Conservation (phyloP, 2,888 invertebrate species). For the Tinea trinotella region DNA sequence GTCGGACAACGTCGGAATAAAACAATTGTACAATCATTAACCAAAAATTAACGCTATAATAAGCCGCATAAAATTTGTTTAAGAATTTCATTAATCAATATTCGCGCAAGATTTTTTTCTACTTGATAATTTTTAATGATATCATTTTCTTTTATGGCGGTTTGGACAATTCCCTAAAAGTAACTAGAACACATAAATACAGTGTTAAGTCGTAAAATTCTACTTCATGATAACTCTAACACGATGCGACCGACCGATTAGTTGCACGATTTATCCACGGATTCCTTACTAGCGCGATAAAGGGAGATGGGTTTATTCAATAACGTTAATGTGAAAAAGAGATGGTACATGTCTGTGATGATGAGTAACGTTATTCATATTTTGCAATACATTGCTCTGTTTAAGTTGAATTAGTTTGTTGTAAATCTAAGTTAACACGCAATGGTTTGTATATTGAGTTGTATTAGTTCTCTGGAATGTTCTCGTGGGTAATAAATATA, state of each 20-base stretch:
- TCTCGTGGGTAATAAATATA: conserved; percentile 5
- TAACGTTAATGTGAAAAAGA: background rate
- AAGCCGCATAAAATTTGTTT: too few species aligned
- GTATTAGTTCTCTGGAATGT: background rate
- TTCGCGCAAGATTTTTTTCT: too few species aligned
- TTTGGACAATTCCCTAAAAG: background rate
- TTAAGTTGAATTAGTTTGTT: background rate
- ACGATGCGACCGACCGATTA: background rate
- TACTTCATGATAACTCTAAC: background rate
- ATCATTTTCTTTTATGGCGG: background rate
- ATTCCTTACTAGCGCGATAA: background rate
- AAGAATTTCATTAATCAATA: too few species aligned
- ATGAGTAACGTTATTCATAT: background rate
- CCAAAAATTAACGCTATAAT: too few species aligned
- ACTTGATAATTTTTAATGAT: background rate
- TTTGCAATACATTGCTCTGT: background rate
- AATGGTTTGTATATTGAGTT: background rate
- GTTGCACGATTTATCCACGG: background rate
- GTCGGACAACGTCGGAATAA: too few species aligned
- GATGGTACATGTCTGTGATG: background rate
- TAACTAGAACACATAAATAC: conserved; percentile 1
- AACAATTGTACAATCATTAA: too few species aligned
- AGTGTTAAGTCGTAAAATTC: background rate
- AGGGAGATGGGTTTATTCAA: background rate
- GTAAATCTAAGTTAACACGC: background rate